Evolutionary conservation across 2,888 invertebrate species (phyloP).

Genomic region (Synergus laeviventris): DNA sequence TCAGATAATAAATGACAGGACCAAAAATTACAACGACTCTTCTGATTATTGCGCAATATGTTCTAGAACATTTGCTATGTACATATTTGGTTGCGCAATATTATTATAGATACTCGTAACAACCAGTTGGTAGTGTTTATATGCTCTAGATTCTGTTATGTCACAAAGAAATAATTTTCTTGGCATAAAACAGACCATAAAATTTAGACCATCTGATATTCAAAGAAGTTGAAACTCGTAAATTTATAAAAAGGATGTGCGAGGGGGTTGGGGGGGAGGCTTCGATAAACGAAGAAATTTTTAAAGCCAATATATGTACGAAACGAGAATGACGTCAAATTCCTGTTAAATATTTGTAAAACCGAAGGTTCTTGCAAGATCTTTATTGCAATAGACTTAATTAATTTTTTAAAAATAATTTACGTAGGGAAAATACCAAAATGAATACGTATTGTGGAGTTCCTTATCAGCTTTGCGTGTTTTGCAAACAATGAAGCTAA

Average conservation of each 20-base stretch:
- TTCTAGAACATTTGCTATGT: neutral
- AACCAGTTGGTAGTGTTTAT: neutral
- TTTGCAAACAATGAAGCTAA: slow-evolving; percentile 3
- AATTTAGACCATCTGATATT: neutral
- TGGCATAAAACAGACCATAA: neutral
- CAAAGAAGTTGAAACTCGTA: neutral
- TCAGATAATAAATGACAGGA: neutral
- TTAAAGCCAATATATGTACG: neutral
- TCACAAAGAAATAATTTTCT: neutral
- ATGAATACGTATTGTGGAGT: neutral
- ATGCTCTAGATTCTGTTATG: slow-evolving; percentile 3
- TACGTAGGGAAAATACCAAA: neutral
- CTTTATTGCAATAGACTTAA: neutral
- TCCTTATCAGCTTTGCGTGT: neutral
- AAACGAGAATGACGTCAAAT: neutral
- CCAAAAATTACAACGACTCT: neutral
- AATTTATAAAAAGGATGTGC: neutral
- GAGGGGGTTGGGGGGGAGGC: too few relatives aligned
- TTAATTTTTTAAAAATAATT: neutral
- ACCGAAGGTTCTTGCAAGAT: neutral
- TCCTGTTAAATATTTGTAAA: neutral
- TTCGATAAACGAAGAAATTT: neutral
- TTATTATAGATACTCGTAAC: neutral
- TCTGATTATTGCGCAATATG: neutral
- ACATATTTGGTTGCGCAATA: neutral